Evolutionary conservation across 2,113 vertebrate species (phyloP), one percentile per base, ranked within the genome.

Genomic region (Ptilonorhynchus violaceus): DNA sequence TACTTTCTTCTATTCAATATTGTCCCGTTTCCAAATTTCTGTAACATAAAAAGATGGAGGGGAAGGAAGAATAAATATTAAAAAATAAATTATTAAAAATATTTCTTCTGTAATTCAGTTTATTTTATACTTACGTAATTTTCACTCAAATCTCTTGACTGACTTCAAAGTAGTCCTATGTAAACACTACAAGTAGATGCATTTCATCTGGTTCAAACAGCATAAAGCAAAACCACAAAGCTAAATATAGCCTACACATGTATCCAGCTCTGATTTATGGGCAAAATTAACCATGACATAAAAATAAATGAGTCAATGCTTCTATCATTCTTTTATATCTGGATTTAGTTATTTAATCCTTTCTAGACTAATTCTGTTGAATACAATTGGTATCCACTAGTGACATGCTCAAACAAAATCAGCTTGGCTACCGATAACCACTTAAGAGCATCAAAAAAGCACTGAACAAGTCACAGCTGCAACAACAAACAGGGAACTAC

Each of bases 1-100:
- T 72, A 37, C 58, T 84, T 95, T 95, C 78, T 96, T 97, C 91
- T 85, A 56, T 67, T 89, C 89, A 53, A 35, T 53, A 75, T 56
- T 88, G 79, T 77, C 84, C 82, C 60, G 68, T 89, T 95, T 46
- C 19, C 63, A 92, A 52, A 63, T 74, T 78, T 63, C 98, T 96
- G 86, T 35, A 96, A 92, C 33, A 84, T 17, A 92, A 73, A 91
- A 86, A 94, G 17, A 93, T 18, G 13, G 20, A 68, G 30, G 12
- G 30, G 15, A 89, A 64, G 15, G 27, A 76, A 73, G 47, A 91
- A 94, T 62, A 55, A 80, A 44, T 37, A 28, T 22, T 17, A 82
- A 93, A 75, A 75, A 79, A 75, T 53, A 10, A 91, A 75, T n/a
- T 6, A 76, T 44, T 83, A 58, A 46, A 82, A 81, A 35, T 62